phyloP scores from a whole-genome alignment of 2,888 invertebrate genomes.

The Busseola fusca region DNA sequence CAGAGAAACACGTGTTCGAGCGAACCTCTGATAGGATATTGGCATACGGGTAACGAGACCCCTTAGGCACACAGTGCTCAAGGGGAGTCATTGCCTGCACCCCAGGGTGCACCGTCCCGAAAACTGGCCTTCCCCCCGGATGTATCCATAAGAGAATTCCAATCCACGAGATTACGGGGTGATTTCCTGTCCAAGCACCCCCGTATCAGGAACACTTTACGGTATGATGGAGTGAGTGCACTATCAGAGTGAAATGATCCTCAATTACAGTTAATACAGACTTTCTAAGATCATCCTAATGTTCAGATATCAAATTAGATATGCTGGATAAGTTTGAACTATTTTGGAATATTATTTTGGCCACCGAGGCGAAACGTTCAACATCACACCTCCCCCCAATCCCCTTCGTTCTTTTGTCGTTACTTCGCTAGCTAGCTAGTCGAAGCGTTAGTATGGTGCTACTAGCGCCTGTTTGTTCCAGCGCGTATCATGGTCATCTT shows the following conservation, averaged over 20 bases:
- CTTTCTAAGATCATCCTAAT: conserved; percentile 7
- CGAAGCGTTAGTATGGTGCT: conserved; percentile 85
- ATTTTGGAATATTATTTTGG: conserved; percentile 11
- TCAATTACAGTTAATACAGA: conserved; percentile 17
- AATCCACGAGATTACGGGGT: too few species aligned
- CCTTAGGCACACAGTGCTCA: too few species aligned
- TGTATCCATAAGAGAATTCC: too few species aligned
- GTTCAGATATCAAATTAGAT: conserved; percentile 3
- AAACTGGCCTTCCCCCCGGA: too few species aligned
- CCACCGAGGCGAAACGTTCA: conserved; percentile 41
- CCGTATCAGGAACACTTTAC: background rate
- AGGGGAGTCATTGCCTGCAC: too few species aligned
- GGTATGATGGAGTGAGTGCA: conserved; percentile 5
- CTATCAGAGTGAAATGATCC: conserved; percentile 6
- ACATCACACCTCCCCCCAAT: background rate
- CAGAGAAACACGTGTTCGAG: too few species aligned
- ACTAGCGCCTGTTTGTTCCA: conserved; percentile 91
- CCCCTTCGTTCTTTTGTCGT: conserved; percentile 55
- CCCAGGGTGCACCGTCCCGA: too few species aligned
- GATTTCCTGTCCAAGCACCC: too few species aligned
- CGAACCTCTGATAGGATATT: too few species aligned
- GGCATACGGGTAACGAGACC: too few species aligned
- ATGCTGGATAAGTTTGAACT: conserved; percentile 19
- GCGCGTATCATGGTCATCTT: conserved; percentile 99
- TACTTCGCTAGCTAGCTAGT: conserved; percentile 77